Evolutionary conservation across 1,140 invertebrate species (phyloP).

Genomic region (Acromyrmex heyeri): DNA sequence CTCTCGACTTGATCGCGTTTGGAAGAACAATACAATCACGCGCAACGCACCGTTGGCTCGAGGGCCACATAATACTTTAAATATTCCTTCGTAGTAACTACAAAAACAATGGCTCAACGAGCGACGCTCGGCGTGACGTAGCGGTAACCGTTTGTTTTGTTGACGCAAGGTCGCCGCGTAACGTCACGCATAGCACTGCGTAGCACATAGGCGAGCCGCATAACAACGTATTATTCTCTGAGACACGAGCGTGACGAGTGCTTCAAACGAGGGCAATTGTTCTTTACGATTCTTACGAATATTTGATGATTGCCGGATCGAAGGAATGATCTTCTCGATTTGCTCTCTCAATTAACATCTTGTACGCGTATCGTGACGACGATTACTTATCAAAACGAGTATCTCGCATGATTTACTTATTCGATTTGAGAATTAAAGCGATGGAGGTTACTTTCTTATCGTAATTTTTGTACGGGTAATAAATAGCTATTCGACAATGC

Average conservation of each 20-base stretch:
- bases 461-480: too few relatives aligned
- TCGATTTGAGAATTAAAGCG: too few relatives aligned
- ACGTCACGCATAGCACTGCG: too few relatives aligned
- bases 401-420: too few relatives aligned
- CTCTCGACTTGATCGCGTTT: not conserved
- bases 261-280: too few relatives aligned
- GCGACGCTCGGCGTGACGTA: not conserved
- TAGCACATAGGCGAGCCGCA: not conserved
- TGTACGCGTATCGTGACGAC: not conserved
- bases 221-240: not conserved
- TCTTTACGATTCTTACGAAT: too few relatives aligned
- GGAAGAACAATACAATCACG: not conserved
- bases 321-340: not conserved
- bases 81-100: not conserved
- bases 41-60: not conserved
- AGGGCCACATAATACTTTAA: not conserved
- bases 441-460: too few relatives aligned
- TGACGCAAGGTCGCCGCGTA: too few relatives aligned
- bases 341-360: not conserved
- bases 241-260: too few relatives aligned
- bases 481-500: too few relatives aligned
- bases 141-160: too few relatives aligned
- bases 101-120: not conserved
- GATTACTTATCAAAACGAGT: not conserved
- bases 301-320: not conserved